Base-by-base conservation (phyloP, 2,113 vertebrate genomes). In the Neodontobutis hainanensis region DNA sequence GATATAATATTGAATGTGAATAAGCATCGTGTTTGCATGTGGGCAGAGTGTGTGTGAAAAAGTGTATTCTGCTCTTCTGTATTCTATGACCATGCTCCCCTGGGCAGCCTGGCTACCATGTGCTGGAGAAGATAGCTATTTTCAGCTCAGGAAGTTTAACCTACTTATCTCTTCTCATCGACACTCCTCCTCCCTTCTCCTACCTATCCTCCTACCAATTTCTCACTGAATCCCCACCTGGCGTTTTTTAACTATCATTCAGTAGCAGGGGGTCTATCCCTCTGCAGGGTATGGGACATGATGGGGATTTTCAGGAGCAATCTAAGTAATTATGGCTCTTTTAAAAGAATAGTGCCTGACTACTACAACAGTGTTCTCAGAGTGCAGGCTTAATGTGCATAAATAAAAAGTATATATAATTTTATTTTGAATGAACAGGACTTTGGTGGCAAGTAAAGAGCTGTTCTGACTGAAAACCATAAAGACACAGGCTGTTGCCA, bases 91-190 rank as follows among this genome's bases (percentile, higher is more conserved):
- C 81, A 78, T 78, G 78, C 61, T 86, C 89, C 88, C 85, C 65
- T 77, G 84, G 81, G 88, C 82, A 53, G 69, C 77, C 73, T 69
- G 74, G 79, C 78, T 82, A 89, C 71, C 86, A 88, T 88, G 85
- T 82, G 87, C 92, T 89, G 63, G 77, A 83, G 79, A 87, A 85
- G 81, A 81, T 80, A 73, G 87, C 84, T 92, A 91, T 92, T 92
- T 91, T 89, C 83, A 92, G 88, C 88, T 58, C 75, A 78, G 84
- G 84, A 90, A 87, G 88, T 89, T 90, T 90, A 92, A 90, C 89
- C 90, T 92, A 93, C 88, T 92, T 93, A 89, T 89, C 82, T 79
- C 70, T 59, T 66, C 82, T 83, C 80, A 40, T 68, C 80, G 73
- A 79, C 78, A 73, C 71, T 68, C 76, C 75, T 60, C 76, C 50